Evolutionary conservation across 1,140 invertebrate genomes (phyloP), one percentile per base, ranked within the genome.

Genomic region (Venturia canescens): DNA sequence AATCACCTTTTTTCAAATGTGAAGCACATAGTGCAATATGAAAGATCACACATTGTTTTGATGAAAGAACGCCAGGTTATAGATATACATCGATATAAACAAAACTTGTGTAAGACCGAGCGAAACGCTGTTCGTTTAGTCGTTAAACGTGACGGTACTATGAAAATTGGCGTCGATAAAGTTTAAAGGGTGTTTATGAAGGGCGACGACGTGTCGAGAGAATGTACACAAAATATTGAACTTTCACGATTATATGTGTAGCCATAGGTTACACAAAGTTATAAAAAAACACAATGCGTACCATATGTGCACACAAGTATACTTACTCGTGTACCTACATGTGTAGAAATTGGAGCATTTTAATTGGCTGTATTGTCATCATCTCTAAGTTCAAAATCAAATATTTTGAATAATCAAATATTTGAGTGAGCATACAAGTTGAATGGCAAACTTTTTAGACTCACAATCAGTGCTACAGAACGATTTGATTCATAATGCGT

Each of bases 101-200:
- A 11, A 53, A 53, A 53, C n/a, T 3, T 53, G n/a, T n/a, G 11
- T 53, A n/a, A 13, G n/a, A 53, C 3, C 13, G 3, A 53, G 50
- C n/a, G 50, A 53, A 1, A 29, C 26, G 50, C 34, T 48, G 38
- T 23, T 50, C 29, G 23, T 74, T 70, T 74, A 48, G 70, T 80
- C 70, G 79, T 80, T 75, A 77, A 77, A 77, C 70, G 66, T 81
- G 72, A 78, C 29, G 63, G 44, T 50, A 78, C 77, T 75, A 57
- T 57, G 21, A 57, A 57, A 81, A 78, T 63, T 71, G 66, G 66
- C 71, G 48, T 71, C 75, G 75, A 78, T 63, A 78, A 81, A 81
- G 48, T 81, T 81, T 76, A 67, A 78, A 60, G 74, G 31, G 70
- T 80, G 75, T 82, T 79, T 78, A 79, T 82, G 72, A 79, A 82